A percentile compares a stretch with the other conserved stretches of the same genome.
phyloP scores from a whole-genome alignment of 2,113 vertebrate species.

The Alexandromys fortis region DNA sequence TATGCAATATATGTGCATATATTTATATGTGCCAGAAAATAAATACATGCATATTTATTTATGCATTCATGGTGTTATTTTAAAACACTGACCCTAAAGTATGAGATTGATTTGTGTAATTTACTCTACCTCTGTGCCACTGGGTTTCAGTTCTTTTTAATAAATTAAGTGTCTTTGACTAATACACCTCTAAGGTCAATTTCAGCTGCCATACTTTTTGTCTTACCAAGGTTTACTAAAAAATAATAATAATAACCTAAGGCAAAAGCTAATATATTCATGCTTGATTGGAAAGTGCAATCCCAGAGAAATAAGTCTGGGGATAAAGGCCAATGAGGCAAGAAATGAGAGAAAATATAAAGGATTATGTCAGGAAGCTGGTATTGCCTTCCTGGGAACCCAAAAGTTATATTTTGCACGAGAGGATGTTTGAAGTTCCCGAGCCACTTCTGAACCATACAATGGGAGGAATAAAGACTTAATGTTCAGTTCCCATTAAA shows the following conservation, averaged over 20 bases:
- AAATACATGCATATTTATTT: background rate
- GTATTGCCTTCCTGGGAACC: background rate
- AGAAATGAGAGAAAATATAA: background rate
- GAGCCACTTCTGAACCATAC: background rate
- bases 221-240: slow-evolving; percentile 14
- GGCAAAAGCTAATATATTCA: background rate
- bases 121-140: background rate
- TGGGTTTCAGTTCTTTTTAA: background rate
- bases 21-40: rapidly evolving
- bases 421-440: background rate
- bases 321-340: background rate
- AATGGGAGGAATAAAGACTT: background rate
- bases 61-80: background rate
- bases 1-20: no score
- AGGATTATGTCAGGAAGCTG: background rate
- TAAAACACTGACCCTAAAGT: background rate
- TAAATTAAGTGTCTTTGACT: slow-evolving; percentile 25
- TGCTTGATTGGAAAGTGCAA: background rate
- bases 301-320: background rate
- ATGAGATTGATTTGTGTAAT: background rate
- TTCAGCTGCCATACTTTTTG: background rate
- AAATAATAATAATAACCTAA: background rate
- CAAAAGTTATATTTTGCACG: background rate
- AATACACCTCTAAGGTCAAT: slow-evolving; percentile 8
- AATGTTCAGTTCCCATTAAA: background rate